These are phyloP conservation scores for Paralichthys olivaceus DNA, from an alignment of 2,113 vertebrate species.

Conservation along the genomic window DNA sequence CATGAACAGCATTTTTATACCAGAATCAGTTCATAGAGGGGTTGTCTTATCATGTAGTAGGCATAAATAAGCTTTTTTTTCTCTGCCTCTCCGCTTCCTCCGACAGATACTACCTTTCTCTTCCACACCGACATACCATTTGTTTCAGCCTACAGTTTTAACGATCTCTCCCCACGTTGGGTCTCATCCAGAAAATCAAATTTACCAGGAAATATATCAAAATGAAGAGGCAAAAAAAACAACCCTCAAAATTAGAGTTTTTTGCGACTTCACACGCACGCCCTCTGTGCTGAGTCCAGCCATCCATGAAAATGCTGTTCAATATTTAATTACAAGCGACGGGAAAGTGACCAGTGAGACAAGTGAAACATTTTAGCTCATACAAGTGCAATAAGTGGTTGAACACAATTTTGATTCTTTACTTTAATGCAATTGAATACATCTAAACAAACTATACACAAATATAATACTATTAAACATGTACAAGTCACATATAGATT, in stretches of 20 bases:
- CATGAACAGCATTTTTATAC: not conserved
- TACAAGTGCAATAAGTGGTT: conserved; percentile 21
- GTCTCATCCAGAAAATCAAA: conserved; percentile 1
- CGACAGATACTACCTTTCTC: conserved; percentile 8
- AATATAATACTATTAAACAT: conserved; percentile 3
- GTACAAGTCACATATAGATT: not conserved
- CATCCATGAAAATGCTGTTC: conserved; percentile 58
- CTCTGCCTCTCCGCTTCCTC: not conserved
- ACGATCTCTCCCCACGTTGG: not conserved
- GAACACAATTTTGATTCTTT: conserved; percentile 24
- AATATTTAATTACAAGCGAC: conserved; percentile 66
- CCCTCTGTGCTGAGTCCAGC: conserved; percentile 24
- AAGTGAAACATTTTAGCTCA: conserved; percentile 33
- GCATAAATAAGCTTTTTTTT: conserved; percentile 3
- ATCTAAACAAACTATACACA: conserved; percentile 6
- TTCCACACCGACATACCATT: conserved; percentile 3
- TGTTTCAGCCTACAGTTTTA: conserved; percentile 21
- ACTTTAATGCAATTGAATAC: conserved; percentile 2
- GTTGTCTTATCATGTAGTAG: not conserved
- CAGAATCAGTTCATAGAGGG: not conserved
- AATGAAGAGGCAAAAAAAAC: conserved; percentile 5
- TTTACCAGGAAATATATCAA: conserved; percentile 10
- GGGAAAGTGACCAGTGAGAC: conserved; percentile 50
- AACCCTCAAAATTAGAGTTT: not conserved
- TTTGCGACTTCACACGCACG: not conserved